Conservation (phyloP, 2,888 invertebrate species). For the Erynnis tages region DNA sequence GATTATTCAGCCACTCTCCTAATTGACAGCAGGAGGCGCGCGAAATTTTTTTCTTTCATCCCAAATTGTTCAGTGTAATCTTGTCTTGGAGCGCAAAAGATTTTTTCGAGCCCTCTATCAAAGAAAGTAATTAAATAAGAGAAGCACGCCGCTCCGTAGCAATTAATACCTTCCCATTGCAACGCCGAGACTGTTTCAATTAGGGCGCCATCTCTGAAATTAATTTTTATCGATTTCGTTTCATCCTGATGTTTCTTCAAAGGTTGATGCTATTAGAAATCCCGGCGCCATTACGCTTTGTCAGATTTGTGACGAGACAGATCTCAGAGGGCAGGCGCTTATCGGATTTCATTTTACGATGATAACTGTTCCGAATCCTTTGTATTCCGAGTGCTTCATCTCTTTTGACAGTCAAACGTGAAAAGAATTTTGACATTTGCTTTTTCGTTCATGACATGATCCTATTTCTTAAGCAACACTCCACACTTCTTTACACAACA, state of each 20-base stretch:
- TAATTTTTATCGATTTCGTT: conserved; percentile 15
- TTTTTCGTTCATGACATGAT: too few species aligned
- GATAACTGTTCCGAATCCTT: too few species aligned
- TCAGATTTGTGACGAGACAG: conserved; percentile 1
- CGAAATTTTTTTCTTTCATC: background rate
- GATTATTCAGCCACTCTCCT: too few species aligned
- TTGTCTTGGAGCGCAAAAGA: conserved; percentile 6
- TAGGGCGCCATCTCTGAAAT: conserved; percentile 6
- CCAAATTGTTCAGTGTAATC: background rate
- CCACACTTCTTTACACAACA: too few species aligned
- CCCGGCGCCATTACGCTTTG: background rate
- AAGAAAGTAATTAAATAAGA: conserved; percentile 19
- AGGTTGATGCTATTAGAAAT: conserved; percentile 8
- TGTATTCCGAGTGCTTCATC: too few species aligned
- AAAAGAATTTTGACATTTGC: too few species aligned
- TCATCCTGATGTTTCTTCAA: background rate
- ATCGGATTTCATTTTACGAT: too few species aligned
- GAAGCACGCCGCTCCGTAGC: conserved; percentile 13
- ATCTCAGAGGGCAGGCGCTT: too few species aligned
- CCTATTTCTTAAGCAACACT: too few species aligned
- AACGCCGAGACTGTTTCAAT: conserved; percentile 15
- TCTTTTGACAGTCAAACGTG: too few species aligned
- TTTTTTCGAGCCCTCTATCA: conserved; percentile 10
- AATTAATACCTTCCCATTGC: conserved; percentile 25
- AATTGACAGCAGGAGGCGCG: background rate